A percentile compares a stretch with the other conserved stretches of the same genome.
These are phyloP conservation scores for Agrochola macilenta DNA, from an alignment of 2,888 invertebrate species.

Conservation along the genomic window DNA sequence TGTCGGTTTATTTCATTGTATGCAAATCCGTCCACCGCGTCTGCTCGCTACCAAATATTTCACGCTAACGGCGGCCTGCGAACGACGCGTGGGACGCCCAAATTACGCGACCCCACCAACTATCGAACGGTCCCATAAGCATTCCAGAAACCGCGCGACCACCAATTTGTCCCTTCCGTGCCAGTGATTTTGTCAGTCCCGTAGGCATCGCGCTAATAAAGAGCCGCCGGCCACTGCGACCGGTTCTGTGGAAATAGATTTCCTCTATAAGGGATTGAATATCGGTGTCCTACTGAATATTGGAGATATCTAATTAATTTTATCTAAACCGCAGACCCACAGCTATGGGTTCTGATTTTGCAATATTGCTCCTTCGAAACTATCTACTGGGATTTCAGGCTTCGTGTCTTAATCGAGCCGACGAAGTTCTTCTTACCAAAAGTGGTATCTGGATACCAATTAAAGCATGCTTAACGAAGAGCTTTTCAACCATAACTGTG, in stretches of 20 bases:
- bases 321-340: constrained; percentile 65
- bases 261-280: constrained; percentile 69
- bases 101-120: constrained; percentile 79
- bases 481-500: constrained; percentile 49
- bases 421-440: constrained; percentile 41
- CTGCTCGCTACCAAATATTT: constrained; percentile 86
- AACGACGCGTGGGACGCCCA: constrained; percentile 77
- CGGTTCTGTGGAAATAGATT: constrained; percentile 75
- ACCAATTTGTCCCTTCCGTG: constrained; percentile 86
- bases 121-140: constrained; percentile 79
- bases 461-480: constrained; percentile 38
- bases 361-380: constrained; percentile 65
- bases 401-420: constrained; percentile 59
- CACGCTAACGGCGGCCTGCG: constrained; percentile 76
- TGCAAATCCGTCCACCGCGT: constrained; percentile 83
- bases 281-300: constrained; percentile 68
- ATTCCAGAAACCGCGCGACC: constrained; percentile 78
- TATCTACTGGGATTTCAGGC: constrained; percentile 58
- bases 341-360: constrained; percentile 64
- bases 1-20: constrained; percentile 83
- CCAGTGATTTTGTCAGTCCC: constrained; percentile 81
- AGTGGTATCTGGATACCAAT: constrained; percentile 41
- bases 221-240: constrained; percentile 68
- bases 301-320: constrained; percentile 72
- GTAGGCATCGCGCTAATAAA: constrained; percentile 76